Conservation (phyloP, 2,113 vertebrate species). For the Junco hyemalis region DNA sequence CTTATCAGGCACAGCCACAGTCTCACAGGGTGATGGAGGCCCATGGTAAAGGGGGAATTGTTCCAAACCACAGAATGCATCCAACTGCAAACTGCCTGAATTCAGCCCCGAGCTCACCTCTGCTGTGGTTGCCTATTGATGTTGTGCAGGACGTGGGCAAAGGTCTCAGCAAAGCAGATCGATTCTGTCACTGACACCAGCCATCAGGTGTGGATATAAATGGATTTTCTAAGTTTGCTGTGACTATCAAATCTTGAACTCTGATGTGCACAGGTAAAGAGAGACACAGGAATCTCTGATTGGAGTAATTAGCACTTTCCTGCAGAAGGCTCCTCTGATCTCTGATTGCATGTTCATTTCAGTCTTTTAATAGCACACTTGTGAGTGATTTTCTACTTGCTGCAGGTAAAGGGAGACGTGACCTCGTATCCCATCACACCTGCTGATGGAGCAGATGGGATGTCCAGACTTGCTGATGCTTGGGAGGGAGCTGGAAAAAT, state of each 20-base stretch:
- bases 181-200: neutral
- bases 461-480: neutral
- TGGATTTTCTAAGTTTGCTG: neutral
- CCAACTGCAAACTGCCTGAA: neutral
- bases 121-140: accelerated
- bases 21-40: neutral
- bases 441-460: neutral
- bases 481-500: neutral
- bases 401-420: neutral
- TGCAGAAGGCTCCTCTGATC: conserved; percentile 38
- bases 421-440: accelerated
- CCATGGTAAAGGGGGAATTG: accelerated
- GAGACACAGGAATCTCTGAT: neutral
- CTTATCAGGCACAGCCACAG: neutral
- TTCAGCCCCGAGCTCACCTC: neutral
- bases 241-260: conserved; percentile 21
- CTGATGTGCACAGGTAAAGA: neutral
- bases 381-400: neutral
- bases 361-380: neutral
- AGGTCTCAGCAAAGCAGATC: neutral
- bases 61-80: neutral
- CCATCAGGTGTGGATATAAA: neutral
- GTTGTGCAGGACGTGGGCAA: neutral
- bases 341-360: conserved; percentile 39
- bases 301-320: conserved; percentile 50